These are phyloP conservation scores for Uria lomvia DNA, from an alignment of 2,113 vertebrate genomes.

Conservation along the genomic window DNA sequence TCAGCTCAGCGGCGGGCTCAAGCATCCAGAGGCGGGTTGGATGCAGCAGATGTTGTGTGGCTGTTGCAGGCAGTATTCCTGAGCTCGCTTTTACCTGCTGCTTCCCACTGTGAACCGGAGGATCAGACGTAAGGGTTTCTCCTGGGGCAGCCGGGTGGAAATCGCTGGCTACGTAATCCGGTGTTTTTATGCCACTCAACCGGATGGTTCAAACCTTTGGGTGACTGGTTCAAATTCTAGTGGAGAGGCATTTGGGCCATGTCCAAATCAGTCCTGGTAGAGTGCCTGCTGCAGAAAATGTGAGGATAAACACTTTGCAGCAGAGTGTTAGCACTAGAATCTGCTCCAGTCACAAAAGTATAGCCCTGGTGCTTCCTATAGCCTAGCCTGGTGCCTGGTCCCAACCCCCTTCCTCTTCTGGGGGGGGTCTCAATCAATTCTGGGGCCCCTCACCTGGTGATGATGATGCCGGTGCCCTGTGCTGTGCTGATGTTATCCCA, in stretches of 20 bases:
- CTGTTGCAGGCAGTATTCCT: constrained; percentile 15
- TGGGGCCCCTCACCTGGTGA: neutral
- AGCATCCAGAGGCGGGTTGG: constrained; percentile 36
- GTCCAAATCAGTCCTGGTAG: neutral
- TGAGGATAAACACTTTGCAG: neutral
- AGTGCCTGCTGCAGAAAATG: neutral
- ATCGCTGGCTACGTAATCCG: neutral
- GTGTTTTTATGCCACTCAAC: neutral
- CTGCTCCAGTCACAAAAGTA: neutral
- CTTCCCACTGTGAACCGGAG: neutral
- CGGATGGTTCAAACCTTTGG: neutral
- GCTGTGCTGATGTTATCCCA: neutral
- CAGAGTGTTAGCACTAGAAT: neutral
- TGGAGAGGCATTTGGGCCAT: neutral
- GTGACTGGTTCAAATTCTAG: neutral
- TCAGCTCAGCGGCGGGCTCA: neutral
- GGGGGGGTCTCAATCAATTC: neutral
- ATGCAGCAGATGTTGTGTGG: constrained; percentile 54
- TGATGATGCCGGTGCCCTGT: neutral
- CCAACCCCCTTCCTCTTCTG: neutral
- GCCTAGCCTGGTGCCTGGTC: neutral
- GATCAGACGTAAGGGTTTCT: neutral
- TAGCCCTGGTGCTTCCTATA: neutral
- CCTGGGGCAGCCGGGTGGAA: neutral
- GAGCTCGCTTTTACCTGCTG: constrained; percentile 27